Evolutionary conservation across 2,113 vertebrate genomes (phyloP).

Genomic region (Bambusicola thoracicus): DNA sequence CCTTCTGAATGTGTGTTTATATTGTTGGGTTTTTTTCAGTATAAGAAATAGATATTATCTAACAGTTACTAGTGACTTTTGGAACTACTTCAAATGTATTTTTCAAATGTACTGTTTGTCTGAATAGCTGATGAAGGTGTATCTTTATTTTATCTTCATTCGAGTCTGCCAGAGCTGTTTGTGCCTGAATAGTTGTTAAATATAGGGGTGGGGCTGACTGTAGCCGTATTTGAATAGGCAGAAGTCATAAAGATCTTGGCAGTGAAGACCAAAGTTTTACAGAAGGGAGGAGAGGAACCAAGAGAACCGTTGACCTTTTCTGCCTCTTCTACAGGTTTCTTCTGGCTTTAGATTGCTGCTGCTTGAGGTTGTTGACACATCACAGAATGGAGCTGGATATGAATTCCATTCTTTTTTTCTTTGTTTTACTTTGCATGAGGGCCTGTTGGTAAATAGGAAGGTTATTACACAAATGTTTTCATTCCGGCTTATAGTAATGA

Average conservation of each 20-base stretch:
- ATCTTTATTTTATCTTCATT: background rate
- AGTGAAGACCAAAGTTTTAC: background rate
- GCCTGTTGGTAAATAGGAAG: background rate
- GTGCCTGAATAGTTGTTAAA: background rate
- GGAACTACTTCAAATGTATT: background rate
- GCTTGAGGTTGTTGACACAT: background rate
- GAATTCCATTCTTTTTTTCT: background rate
- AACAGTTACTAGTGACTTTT: background rate
- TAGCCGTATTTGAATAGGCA: background rate
- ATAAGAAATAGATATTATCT: background rate
- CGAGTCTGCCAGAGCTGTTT: background rate
- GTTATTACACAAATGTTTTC: background rate
- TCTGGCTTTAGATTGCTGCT: background rate
- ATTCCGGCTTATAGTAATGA: background rate
- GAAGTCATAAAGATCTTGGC: background rate
- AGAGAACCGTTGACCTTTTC: background rate
- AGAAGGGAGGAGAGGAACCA: background rate
- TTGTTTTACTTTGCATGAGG: background rate
- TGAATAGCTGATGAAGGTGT: background rate
- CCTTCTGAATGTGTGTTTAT: background rate
- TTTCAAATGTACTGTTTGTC: background rate
- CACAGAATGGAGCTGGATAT: background rate
- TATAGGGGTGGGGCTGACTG: background rate
- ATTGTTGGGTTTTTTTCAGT: background rate
- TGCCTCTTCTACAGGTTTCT: background rate